A percentile compares a stretch with the other conserved stretches of the same genome.
phyloP scores from a whole-genome alignment of 2,888 invertebrate genomes.

The Kuschelorhynchus macadamiae region DNA sequence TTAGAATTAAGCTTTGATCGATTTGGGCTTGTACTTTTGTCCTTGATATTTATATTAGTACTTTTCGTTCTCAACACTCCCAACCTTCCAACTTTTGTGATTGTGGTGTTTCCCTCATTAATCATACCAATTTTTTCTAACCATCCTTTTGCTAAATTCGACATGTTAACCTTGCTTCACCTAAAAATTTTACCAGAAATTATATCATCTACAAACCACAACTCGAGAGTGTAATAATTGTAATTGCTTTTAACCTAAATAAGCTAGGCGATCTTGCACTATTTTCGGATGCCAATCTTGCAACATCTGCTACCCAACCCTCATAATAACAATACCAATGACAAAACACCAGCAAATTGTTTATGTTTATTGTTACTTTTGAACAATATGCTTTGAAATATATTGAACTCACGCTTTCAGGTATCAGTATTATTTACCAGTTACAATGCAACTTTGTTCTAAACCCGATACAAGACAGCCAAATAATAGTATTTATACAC shows the following conservation, averaged over 20 bases:
- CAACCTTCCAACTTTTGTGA: too few relatives aligned
- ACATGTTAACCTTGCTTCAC: conserved; percentile 30
- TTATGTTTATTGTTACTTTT: conserved; percentile 35
- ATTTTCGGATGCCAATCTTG: conserved; percentile 21
- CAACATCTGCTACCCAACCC: conserved; percentile 25
- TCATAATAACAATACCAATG: conserved; percentile 32
- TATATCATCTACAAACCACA: conserved; percentile 17
- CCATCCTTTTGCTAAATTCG: conserved; percentile 2
- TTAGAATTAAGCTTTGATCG: too few relatives aligned
- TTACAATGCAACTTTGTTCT: conserved; percentile 12
- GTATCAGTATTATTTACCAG: background rate
- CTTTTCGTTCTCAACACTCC: too few relatives aligned
- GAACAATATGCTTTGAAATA: conserved; percentile 29
- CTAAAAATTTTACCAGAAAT: conserved; percentile 23
- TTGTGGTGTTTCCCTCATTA: background rate
- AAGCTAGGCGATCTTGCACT: conserved; percentile 24
- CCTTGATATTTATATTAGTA: too few relatives aligned
- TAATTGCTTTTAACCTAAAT: conserved; percentile 36
- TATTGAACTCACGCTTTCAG: conserved; percentile 30
- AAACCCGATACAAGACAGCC: too few relatives aligned
- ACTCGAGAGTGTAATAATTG: conserved; percentile 20
- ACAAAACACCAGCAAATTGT: conserved; percentile 36
- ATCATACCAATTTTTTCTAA: conserved; percentile 7
- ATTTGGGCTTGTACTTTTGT: too few relatives aligned
- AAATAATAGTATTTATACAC: too few relatives aligned